Evolutionary conservation across 1,140 invertebrate genomes (phyloP), one percentile per base, ranked within the genome.

Genomic region (Thrips palmi): DNA sequence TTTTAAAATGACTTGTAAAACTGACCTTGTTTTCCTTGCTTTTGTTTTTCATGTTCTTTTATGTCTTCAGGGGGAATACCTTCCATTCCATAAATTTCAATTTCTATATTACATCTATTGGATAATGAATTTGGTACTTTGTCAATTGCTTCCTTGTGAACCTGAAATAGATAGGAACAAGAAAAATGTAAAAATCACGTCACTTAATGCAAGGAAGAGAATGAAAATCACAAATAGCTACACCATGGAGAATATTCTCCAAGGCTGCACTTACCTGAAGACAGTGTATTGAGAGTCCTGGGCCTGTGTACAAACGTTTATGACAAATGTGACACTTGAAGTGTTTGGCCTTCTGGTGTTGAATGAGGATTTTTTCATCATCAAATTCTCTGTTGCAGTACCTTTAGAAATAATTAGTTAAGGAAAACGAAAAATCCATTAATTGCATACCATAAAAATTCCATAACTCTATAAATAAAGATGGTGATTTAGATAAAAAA

Each of bases 1-100:
- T 10, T 27, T 10, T 27, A 10, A 27, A 10, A 27, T 10, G 25
- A 10, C 25, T 10, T 10, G 25, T n/a, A 27, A 27, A 27, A 27
- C 25, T 27, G n/a, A 37, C 29, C 35, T 37, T 35, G 33, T 34
- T 40, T 43, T 41, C 59, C 58, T 71, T 59, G 71, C 67, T 59
- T 82, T 54, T 86, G 77, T 51, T 74, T 73, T 63, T 96, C 89
- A 63, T 97, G 92, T 56, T 92, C 85, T 55, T 82, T 81, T 27
- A 92, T 55, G 68, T 97, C 92, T 52, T 85, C 84, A 44, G 85
- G 74, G 17, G 96, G 94, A 52, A 99, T 97, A 45, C 96, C 96
- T 71, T 98, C 93, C 94, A 99, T 99, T 47, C 96, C 96, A 71
- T 98, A 99, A 52, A 99, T 98, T 75, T 99, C 96, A 58, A 99